These are phyloP conservation scores for Drosophila prosaltans DNA, from an alignment of 1,140 invertebrate species.

Conservation along the genomic window DNA sequence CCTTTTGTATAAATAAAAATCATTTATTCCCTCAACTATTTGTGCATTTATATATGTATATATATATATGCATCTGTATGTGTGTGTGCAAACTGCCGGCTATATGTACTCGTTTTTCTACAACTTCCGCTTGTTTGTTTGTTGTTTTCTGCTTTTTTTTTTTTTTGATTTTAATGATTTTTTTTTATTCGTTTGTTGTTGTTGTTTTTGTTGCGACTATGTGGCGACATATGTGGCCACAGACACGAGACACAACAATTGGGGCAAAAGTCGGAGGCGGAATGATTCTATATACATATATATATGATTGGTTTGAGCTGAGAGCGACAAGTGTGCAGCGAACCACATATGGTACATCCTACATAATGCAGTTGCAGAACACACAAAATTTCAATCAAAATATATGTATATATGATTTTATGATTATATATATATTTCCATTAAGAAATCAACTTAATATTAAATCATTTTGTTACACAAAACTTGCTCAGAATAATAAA, in stretches of 20 bases:
- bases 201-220: conserved; percentile 62
- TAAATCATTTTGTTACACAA: no score
- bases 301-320: conserved; percentile 30
- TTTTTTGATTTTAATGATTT: conserved; percentile 23
- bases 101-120: conserved; percentile 66
- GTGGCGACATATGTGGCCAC: conserved; percentile 77
- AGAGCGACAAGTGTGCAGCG: background rate
- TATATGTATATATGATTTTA: no score
- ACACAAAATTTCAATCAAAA: no score
- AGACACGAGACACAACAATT: conserved; percentile 45
- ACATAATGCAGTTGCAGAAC: no score
- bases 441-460: no score
- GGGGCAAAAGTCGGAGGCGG: conserved; percentile 30
- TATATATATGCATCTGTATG: conserved; percentile 1
- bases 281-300: conserved; percentile 27
- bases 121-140: conserved; percentile 62
- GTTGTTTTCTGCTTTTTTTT: background rate
- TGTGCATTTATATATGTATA: conserved; percentile 26
- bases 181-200: conserved; percentile 24
- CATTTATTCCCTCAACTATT: conserved; percentile 28
- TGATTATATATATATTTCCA: no score
- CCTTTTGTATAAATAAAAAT: conserved; percentile 65
- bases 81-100: conserved; percentile 35
- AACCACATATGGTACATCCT: background rate
- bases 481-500: no score